Evolutionary conservation across 2,888 invertebrate species (phyloP).

Genomic region (Tortricodes alternella): DNA sequence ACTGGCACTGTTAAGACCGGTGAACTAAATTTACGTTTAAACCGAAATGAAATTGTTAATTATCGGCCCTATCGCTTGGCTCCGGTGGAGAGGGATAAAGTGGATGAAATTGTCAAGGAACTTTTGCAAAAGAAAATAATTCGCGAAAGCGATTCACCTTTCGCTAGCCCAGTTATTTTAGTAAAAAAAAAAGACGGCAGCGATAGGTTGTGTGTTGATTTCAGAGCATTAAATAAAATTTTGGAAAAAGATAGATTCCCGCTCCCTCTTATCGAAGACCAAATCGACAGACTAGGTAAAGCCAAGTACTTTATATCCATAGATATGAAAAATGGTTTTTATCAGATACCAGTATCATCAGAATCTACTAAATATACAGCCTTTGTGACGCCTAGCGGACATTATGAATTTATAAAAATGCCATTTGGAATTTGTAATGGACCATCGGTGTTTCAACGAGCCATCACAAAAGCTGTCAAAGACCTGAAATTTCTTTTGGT

Average conservation of each 20-base stretch:
- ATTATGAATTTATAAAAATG: background rate
- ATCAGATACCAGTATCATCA: conserved; percentile 32
- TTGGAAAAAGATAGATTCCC: conserved; percentile 35
- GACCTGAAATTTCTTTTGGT: background rate
- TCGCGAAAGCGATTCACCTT: conserved; percentile 33
- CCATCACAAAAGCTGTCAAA: background rate
- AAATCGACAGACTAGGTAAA: background rate
- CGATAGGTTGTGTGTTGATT: conserved; percentile 36
- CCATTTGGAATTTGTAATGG: conserved; percentile 1
- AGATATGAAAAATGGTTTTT: conserved; percentile 20
- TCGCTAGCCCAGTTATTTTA: conserved; percentile 36
- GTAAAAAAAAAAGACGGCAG: conserved; percentile 35
- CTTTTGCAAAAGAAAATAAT: conserved; percentile 33
- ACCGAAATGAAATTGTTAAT: conserved; percentile 34
- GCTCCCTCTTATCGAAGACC: conserved; percentile 31
- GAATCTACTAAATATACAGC: too few species aligned
- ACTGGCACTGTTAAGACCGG: conserved; percentile 32
- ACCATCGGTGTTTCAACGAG: background rate
- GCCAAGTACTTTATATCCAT: background rate
- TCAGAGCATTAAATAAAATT: conserved; percentile 33
- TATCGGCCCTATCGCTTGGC: conserved; percentile 34
- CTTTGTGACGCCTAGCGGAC: background rate
- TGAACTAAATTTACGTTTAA: conserved; percentile 32
- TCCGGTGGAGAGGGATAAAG: conserved; percentile 33
- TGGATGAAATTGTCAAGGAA: conserved; percentile 32